phyloP scores from a whole-genome alignment of 2,797 vertebrate genomes.

The Discoglossus pictus region DNA sequence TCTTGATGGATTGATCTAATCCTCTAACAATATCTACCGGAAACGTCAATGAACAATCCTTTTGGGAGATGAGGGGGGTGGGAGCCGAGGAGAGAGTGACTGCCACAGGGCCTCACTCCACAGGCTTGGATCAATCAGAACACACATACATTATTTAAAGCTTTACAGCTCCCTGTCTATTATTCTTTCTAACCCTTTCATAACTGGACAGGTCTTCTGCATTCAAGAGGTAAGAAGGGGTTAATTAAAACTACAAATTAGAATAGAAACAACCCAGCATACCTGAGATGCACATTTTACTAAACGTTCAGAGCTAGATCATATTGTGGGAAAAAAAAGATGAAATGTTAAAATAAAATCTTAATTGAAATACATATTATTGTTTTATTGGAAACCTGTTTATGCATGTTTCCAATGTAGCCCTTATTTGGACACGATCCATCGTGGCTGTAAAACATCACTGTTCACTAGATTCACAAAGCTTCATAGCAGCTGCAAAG shows the following conservation, averaged over 20 bases:
- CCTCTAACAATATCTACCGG: slow-evolving; percentile 44
- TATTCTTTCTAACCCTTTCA: slow-evolving; percentile 29
- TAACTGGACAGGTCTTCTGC: slow-evolving; percentile 2
- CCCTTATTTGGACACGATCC: no score
- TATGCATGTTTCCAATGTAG: no score
- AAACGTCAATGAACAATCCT: slow-evolving; percentile 44
- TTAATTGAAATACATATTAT: no score
- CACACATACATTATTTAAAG: slow-evolving; percentile 47
- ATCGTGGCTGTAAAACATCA: no score
- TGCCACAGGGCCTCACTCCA: slow-evolving; percentile 7
- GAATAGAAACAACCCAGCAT: no score
- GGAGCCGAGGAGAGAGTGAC: neutral
- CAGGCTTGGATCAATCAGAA: slow-evolving; percentile 42
- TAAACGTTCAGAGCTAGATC: no score
- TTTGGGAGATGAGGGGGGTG: neutral
- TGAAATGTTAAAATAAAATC: no score
- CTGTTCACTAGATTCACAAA: no score
- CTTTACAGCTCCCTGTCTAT: slow-evolving; percentile 16
- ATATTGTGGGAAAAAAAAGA: no score
- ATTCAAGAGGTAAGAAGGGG: slow-evolving; percentile 1
- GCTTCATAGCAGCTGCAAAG: no score
- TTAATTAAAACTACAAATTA: slow-evolving; percentile 1
- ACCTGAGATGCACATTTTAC: no score
- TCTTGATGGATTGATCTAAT: slow-evolving; percentile 43
- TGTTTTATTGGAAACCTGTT: no score